phyloP scores from a whole-genome alignment of 1,140 invertebrate species.

The Drosophila miranda region DNA sequence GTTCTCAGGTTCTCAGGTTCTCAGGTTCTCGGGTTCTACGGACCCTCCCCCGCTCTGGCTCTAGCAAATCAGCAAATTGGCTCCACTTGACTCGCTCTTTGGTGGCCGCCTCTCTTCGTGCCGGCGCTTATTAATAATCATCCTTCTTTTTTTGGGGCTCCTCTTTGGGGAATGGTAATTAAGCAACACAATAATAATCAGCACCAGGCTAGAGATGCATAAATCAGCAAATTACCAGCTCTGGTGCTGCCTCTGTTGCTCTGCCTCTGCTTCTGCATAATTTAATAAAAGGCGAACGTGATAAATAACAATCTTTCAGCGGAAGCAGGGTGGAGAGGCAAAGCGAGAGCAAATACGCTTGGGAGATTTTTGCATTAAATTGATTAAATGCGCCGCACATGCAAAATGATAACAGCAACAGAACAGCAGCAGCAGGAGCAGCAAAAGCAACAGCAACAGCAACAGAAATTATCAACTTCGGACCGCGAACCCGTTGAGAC shows the following conservation, averaged over 20 bases:
- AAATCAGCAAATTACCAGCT: conserved; percentile 72
- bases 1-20: conserved; percentile 35
- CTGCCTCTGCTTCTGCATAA: conserved; percentile 52
- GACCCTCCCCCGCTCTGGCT: conserved; percentile 25
- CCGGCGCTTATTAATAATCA: conserved; percentile 75
- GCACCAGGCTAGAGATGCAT: conserved; percentile 69
- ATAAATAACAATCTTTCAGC: conserved; percentile 78
- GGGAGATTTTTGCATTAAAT: conserved; percentile 80
- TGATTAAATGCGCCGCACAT: conserved; percentile 76
- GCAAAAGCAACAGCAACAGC: conserved; percentile 4
- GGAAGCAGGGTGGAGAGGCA: not conserved
- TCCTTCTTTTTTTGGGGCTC: conserved; percentile 46
- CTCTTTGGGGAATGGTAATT: conserved; percentile 71
- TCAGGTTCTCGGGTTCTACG: conserved; percentile 35
- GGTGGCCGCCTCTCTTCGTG: conserved; percentile 18
- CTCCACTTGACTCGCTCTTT: conserved; percentile 62
- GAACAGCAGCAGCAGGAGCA: conserved; percentile 11
- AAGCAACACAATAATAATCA: conserved; percentile 74
- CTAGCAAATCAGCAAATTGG: conserved; percentile 77
- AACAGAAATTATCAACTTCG: conserved; percentile 74
- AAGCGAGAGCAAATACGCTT: conserved; percentile 48
- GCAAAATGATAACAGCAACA: conserved; percentile 57
- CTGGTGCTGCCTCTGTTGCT: conserved; percentile 3
- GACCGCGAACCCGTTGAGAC: conserved; percentile 71
- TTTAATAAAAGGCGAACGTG: conserved; percentile 78